A percentile compares a stretch with the other conserved stretches of the same genome.
Evolutionary conservation across 2,113 vertebrate species (phyloP).

Genomic region (Rhabdornis inornatus): DNA sequence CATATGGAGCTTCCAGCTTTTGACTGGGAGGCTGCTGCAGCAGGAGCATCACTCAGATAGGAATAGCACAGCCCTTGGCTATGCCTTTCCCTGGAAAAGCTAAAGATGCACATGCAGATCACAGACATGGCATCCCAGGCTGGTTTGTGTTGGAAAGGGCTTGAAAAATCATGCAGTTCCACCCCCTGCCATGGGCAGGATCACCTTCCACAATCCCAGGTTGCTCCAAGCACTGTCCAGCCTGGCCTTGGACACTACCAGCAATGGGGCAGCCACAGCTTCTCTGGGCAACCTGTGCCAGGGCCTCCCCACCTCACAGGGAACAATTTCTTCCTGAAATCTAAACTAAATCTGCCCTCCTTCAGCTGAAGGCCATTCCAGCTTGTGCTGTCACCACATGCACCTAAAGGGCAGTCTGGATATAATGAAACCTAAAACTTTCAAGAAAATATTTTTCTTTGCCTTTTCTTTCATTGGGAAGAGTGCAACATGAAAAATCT

Average conservation of each 20-base stretch:
- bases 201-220: neutral
- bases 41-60: rapidly evolving
- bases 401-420: neutral
- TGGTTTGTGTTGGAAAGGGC: neutral
- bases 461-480: neutral
- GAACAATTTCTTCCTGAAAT: neutral
- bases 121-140: neutral
- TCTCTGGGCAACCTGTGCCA: neutral
- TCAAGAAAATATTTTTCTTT: neutral
- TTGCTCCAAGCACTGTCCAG: rapidly evolving
- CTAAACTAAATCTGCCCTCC: neutral
- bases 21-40: neutral
- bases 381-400: neutral
- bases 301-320: neutral
- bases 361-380: neutral
- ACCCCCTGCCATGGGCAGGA: neutral
- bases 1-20: neutral
- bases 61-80: neutral
- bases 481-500: neutral
- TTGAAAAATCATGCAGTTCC: neutral
- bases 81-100: neutral
- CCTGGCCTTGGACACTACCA: neutral
- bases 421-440: neutral
- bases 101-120: neutral
- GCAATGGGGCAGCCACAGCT: no score